These are phyloP conservation scores for Elephas maximus DNA, from an alignment of 2,113 vertebrate genomes.

Conservation along the genomic window DNA sequence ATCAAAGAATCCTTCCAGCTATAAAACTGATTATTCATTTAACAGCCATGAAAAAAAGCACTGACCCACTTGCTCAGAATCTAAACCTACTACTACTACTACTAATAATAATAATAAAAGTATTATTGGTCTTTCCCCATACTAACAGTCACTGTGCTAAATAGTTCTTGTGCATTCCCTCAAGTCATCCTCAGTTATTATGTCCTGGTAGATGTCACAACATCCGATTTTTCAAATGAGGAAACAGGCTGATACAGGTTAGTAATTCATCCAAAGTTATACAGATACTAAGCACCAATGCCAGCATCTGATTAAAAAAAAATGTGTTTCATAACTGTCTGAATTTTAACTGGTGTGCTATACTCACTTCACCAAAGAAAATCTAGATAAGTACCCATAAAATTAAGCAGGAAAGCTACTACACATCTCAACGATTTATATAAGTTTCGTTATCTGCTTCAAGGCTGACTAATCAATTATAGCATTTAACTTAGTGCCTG, in stretches of 20 bases:
- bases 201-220: background rate
- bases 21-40: background rate
- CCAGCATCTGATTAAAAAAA: background rate
- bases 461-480: background rate
- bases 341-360: background rate
- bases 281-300: background rate
- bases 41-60: background rate
- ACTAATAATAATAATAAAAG: background rate
- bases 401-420: background rate
- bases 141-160: background rate
- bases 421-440: background rate
- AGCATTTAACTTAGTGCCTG: background rate
- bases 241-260: background rate
- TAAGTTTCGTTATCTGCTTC: background rate
- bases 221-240: background rate
- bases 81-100: background rate
- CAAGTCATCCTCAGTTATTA: background rate
- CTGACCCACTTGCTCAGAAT: background rate
- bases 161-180: background rate
- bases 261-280: background rate
- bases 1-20: background rate
- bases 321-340: background rate
- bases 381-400: background rate
- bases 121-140: background rate
- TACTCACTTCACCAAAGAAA: background rate